These are phyloP conservation scores for Tanypteryx hageni DNA, from an alignment of 2,888 invertebrate species.

Conservation along the genomic window DNA sequence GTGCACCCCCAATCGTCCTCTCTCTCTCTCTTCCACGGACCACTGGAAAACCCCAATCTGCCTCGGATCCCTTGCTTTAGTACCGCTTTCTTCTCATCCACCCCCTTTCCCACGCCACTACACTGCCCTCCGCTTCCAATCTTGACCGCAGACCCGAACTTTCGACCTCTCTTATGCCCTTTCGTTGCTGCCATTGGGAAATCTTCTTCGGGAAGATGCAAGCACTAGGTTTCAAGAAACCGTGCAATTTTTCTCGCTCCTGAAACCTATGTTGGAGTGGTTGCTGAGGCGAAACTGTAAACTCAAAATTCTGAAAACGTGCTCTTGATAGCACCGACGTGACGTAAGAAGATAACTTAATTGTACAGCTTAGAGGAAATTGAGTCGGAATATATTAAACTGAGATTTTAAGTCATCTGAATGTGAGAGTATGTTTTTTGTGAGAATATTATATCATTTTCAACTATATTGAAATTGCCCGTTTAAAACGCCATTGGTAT, in stretches of 20 bases:
- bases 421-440: no score
- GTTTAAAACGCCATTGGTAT: no score
- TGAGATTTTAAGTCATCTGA: no score
- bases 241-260: not conserved
- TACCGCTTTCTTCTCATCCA: conserved; percentile 19
- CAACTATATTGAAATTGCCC: no score
- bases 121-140: conserved; percentile 20
- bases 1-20: not conserved
- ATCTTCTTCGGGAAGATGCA: not conserved
- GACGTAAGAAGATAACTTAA: no score
- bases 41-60: conserved; percentile 39
- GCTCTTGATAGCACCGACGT: no score
- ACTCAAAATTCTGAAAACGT: no score
- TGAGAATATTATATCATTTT: no score
- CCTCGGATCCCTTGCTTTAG: conserved; percentile 28
- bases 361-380: no score
- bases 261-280: not conserved
- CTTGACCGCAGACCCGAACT: conserved; percentile 51
- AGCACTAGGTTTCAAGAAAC: not conserved
- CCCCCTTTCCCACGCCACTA: not conserved
- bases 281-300: not conserved
- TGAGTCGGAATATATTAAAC: no score
- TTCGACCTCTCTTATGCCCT: conserved; percentile 46
- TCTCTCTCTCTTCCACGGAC: not conserved
- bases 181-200: not conserved